Conservation (phyloP, 1,140 invertebrate genomes). For the Wiebesia pumilae region DNA sequence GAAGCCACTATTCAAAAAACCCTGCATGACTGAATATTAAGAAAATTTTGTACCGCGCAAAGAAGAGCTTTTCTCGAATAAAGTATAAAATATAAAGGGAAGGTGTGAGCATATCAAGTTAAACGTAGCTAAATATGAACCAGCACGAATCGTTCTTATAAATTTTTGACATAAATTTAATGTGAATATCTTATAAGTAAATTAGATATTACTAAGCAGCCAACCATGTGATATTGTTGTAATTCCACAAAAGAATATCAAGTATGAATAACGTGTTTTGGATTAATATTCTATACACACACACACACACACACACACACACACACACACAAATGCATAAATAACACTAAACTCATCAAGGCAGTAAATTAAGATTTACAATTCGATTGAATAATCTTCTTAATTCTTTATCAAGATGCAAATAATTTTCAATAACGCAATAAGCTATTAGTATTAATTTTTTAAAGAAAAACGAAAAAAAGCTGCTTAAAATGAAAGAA, state of each 20-base stretch:
- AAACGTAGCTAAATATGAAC: background rate
- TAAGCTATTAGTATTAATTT: background rate
- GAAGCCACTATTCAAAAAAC: background rate
- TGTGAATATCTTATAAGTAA: background rate
- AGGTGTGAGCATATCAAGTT: background rate
- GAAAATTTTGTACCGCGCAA: background rate
- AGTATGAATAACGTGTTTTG: too few relatives aligned
- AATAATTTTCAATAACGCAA: too few relatives aligned
- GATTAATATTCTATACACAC: too few relatives aligned
- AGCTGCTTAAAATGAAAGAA: background rate
- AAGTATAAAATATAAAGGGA: background rate
- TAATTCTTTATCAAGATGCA: background rate
- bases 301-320: too few relatives aligned
- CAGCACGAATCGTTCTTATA: background rate
- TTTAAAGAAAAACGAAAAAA: background rate
- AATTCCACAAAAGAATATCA: too few relatives aligned
- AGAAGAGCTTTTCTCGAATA: background rate
- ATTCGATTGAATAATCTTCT: background rate
- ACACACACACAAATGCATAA: too few relatives aligned
- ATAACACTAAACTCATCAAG: too few relatives aligned
- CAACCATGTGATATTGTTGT: background rate
- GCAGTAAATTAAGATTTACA: background rate
- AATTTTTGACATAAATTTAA: background rate
- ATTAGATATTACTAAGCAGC: background rate
- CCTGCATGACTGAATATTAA: constrained; percentile 7